Conservation (phyloP, 2,888 invertebrate species). For the Bombyx huttoni region DNA sequence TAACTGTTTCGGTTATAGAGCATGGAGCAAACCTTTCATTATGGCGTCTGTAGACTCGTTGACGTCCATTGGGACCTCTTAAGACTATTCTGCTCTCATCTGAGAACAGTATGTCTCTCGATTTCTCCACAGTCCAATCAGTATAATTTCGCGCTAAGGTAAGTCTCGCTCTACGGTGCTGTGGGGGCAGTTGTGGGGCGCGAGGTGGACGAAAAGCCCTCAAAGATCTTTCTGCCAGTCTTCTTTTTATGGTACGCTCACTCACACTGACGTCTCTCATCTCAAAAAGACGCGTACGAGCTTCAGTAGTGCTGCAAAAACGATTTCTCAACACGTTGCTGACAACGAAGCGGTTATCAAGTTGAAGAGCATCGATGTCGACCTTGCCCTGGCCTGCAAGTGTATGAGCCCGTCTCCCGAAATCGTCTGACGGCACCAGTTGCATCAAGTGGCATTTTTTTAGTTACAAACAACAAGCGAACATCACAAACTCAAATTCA, state of each 20-base stretch:
- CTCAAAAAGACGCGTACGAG: neutral
- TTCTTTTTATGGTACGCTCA: neutral
- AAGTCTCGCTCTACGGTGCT: neutral
- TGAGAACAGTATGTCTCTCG: conserved; percentile 2
- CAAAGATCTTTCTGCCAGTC: neutral
- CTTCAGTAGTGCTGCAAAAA: neutral
- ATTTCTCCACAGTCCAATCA: conserved; percentile 3
- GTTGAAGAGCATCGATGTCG: too few species aligned
- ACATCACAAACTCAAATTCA: too few species aligned
- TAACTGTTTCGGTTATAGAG: too few species aligned
- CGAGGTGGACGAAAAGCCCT: neutral
- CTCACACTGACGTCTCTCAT: conserved; percentile 1
- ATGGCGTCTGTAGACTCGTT: too few species aligned
- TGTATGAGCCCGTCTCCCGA: too few species aligned
- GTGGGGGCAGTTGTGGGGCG: neutral
- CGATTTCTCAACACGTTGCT: neutral
- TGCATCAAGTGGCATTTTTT: too few species aligned
- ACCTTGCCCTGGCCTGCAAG: too few species aligned
- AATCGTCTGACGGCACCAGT: too few species aligned
- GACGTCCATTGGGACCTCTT: neutral
- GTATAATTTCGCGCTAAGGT: conserved; percentile 1
- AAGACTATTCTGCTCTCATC: conserved; percentile 3
- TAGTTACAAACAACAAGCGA: too few species aligned
- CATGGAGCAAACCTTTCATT: too few species aligned
- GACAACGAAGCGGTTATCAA: neutral